Evolutionary conservation across 2,113 vertebrate species (phyloP).

Genomic region (Cranoglanis bouderius): DNA sequence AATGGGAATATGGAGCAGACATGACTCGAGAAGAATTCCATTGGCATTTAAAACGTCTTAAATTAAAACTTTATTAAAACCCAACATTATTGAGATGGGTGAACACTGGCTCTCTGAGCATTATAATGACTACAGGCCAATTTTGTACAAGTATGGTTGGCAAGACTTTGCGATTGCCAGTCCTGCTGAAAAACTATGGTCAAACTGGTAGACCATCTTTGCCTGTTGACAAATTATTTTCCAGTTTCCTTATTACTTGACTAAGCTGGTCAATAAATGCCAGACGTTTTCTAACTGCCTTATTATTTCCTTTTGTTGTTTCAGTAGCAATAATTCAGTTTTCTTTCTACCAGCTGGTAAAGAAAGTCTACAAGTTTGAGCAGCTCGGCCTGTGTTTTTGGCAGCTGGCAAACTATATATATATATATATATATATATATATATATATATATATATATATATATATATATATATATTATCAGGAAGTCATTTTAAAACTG

Average conservation of each 20-base stretch:
- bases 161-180: neutral
- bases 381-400: neutral
- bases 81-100: neutral
- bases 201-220: neutral
- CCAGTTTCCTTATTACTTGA: neutral
- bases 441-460: no score
- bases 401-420: neutral
- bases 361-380: neutral
- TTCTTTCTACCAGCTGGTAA: neutral
- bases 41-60: neutral
- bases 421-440: no score
- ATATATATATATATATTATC: no score
- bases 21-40: conserved; percentile 1
- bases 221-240: neutral
- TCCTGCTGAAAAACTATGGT: neutral
- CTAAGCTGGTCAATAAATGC: neutral
- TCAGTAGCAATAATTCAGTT: neutral
- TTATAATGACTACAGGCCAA: neutral
- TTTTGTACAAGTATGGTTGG: neutral
- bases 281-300: neutral
- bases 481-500: neutral
- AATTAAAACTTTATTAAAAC: neutral
- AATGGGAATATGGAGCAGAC: conserved; percentile 22
- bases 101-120: neutral
- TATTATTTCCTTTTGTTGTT: neutral